Percentiles rank a stretch among this genome's conserved stretches.
Evolutionary conservation across 2,113 vertebrate species (phyloP).

Genomic region (Alectura lathami): DNA sequence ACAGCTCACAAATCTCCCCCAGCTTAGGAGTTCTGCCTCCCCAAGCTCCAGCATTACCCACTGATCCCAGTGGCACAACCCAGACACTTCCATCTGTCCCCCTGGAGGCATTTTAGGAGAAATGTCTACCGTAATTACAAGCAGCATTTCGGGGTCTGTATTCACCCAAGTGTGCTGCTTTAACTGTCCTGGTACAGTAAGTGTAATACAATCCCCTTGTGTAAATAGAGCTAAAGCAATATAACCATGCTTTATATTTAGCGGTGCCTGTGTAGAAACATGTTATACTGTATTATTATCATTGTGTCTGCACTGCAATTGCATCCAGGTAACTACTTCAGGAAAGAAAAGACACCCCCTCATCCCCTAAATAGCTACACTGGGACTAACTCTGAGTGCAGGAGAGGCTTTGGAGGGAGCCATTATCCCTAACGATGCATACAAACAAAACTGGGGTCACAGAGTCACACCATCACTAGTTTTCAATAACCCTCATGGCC

Average conservation of each 20-base stretch:
- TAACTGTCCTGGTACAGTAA: neutral
- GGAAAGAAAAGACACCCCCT: neutral
- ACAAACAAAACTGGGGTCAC: neutral
- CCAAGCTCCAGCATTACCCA: neutral
- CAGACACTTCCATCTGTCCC: neutral
- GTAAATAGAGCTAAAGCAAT: neutral
- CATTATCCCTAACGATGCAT: neutral
- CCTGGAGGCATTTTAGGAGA: neutral
- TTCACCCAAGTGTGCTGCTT: neutral
- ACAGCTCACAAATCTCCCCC: neutral
- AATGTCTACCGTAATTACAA: neutral
- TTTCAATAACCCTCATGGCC: neutral
- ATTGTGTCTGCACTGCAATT: neutral
- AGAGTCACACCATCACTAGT: fast-evolving
- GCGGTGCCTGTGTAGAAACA: neutral
- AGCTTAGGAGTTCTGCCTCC: neutral
- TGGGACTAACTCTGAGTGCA: neutral
- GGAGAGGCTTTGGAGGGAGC: neutral
- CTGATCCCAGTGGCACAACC: neutral
- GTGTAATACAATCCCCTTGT: neutral
- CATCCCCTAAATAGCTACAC: neutral
- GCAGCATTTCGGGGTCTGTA: neutral
- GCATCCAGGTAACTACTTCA: neutral
- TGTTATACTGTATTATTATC: neutral
- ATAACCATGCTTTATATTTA: neutral